Evolutionary conservation across 2,888 invertebrate genomes (phyloP).

Genomic region (Phrixothrix hirtus): DNA sequence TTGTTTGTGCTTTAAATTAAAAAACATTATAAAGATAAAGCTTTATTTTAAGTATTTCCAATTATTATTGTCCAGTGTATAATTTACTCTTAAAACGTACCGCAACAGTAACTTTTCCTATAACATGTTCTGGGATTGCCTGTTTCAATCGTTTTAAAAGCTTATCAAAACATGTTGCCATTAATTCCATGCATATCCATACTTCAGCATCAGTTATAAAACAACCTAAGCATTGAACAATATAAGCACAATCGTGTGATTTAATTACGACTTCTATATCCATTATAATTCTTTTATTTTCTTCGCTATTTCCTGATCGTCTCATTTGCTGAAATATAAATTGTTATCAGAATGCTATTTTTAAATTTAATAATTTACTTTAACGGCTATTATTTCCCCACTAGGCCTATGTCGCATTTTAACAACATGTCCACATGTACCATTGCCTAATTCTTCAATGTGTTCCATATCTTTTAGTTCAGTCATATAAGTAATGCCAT

Average conservation of each 20-base stretch:
- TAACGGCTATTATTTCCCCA: constrained; percentile 87
- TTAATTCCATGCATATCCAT: constrained; percentile 99
- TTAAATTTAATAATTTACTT: constrained; percentile 65
- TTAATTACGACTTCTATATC: constrained; percentile 98
- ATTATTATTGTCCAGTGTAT: too few species aligned
- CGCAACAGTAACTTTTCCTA: constrained; percentile 96
- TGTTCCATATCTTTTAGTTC: constrained; percentile 83
- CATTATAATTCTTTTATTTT: constrained; percentile 98
- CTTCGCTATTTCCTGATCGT: constrained; percentile 93
- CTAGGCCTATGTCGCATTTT: constrained; percentile 93
- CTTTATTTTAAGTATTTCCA: too few species aligned
- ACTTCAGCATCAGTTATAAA: constrained; percentile 97
- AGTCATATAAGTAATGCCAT: constrained; percentile 77
- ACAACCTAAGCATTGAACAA: constrained; percentile 96
- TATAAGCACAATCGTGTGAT: constrained; percentile 95
- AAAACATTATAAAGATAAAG: too few species aligned
- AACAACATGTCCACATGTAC: constrained; percentile 97
- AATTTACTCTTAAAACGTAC: too few species aligned
- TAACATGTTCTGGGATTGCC: constrained; percentile 93
- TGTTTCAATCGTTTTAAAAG: constrained; percentile 81
- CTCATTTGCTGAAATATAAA: constrained; percentile 81
- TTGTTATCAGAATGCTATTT: too few species aligned
- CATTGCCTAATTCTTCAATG: constrained; percentile 87
- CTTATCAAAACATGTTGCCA: constrained; percentile 99
- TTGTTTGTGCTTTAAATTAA: too few species aligned